Evolutionary conservation across 1,140 invertebrate genomes (phyloP).

Genomic region (Vollenhovia emeryi): DNA sequence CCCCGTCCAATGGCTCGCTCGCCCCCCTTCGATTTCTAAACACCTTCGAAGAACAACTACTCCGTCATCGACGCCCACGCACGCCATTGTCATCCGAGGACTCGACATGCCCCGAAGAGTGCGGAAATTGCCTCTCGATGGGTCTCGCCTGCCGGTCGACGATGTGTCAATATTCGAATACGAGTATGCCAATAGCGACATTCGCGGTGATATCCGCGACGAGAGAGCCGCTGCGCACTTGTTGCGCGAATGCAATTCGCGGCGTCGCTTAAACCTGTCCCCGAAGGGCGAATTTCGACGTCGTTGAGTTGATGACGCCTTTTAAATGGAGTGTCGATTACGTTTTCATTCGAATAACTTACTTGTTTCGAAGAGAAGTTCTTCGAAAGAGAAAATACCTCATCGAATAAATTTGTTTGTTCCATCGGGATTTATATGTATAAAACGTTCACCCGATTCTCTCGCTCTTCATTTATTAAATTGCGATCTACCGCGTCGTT

Average conservation of each 20-base stretch:
- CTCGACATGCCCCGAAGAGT: constrained; percentile 60
- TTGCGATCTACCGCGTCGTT: neutral
- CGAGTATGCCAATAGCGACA: constrained; percentile 16
- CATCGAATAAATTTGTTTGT: neutral
- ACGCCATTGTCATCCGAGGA: constrained; percentile 62
- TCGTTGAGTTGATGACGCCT: neutral
- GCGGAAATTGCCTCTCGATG: constrained; percentile 67
- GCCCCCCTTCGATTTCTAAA: constrained; percentile 72
- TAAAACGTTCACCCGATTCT: neutral
- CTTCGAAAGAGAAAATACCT: neutral
- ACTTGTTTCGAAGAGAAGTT: neutral
- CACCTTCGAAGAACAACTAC: constrained; percentile 67
- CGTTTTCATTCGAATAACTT: constrained; percentile 12
- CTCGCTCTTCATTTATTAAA: neutral
- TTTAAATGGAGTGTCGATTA: neutral
- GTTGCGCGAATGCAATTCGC: constrained; percentile 29
- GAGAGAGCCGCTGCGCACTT: constrained; percentile 52
- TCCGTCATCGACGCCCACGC: constrained; percentile 61
- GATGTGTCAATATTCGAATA: constrained; percentile 67
- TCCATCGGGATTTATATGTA: neutral
- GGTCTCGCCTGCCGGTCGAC: constrained; percentile 55
- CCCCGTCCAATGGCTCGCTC: constrained; percentile 58
- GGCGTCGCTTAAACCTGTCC: neutral
- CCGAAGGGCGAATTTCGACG: neutral
- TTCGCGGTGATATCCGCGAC: constrained; percentile 21